Conservation (phyloP, 2,797 vertebrate genomes). For the Hafferia zeledoni region DNA sequence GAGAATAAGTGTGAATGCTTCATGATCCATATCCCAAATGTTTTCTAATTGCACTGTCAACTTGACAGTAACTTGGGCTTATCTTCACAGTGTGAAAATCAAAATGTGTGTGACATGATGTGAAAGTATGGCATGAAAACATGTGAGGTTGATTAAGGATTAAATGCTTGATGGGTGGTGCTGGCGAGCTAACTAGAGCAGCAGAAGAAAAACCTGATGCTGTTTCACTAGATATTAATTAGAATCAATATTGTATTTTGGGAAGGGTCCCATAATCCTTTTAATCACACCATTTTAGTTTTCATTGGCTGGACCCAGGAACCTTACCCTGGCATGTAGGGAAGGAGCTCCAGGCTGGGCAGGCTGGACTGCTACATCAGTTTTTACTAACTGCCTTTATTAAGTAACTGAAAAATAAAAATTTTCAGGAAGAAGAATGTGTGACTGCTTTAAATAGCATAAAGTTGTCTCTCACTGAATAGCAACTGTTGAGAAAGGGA, state of each 20-base stretch:
- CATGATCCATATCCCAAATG: background rate
- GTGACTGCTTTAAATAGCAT: background rate
- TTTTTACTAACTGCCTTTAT: background rate
- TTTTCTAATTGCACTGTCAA: background rate
- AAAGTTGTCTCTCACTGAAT: background rate
- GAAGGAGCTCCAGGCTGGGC: background rate
- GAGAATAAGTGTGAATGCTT: background rate
- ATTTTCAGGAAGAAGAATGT: background rate
- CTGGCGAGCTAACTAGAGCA: background rate
- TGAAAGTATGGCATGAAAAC: background rate
- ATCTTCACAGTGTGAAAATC: background rate
- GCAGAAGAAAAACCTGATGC: background rate
- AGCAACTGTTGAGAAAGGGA: background rate
- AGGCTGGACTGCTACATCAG: background rate
- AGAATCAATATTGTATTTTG: background rate
- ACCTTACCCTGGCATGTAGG: accelerated
- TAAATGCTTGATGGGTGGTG: background rate
- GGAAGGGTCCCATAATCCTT: background rate
- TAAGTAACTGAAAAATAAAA: background rate
- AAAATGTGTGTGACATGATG: background rate
- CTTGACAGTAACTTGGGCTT: background rate
- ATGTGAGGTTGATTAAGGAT: background rate
- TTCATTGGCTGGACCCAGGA: background rate
- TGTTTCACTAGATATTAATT: background rate
- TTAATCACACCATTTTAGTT: background rate